These are phyloP conservation scores for Gambusia affinis DNA, from an alignment of 2,113 vertebrate genomes.

Conservation along the genomic window DNA sequence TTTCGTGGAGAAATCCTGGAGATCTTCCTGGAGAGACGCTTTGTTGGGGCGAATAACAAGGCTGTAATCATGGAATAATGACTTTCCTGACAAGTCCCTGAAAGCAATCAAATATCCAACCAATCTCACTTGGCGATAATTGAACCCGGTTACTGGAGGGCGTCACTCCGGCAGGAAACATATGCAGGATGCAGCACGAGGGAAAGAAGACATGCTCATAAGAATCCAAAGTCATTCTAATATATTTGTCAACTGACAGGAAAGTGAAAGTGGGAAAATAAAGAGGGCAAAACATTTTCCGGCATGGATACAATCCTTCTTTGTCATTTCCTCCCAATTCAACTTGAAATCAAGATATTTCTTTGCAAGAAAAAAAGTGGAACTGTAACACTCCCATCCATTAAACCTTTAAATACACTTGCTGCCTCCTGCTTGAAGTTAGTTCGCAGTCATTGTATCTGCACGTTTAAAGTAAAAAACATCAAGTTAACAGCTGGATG, in stretches of 20 bases:
- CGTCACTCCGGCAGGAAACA: constrained; percentile 1
- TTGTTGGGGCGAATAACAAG: constrained; percentile 46
- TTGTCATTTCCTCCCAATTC: not conserved
- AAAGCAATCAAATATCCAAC: constrained; percentile 63
- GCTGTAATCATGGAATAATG: constrained; percentile 61
- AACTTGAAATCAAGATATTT: constrained; percentile 1
- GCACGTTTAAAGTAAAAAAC: constrained; percentile 40
- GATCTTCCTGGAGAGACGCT: constrained; percentile 27
- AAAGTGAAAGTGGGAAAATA: not conserved
- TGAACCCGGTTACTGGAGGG: not conserved
- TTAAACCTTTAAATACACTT: constrained; percentile 62
- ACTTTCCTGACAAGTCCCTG: constrained; percentile 45
- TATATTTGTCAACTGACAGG: not conserved
- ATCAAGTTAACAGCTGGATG: constrained; percentile 16
- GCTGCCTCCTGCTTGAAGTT: constrained; percentile 18
- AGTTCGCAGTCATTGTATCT: constrained; percentile 20
- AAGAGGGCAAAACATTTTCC: not conserved
- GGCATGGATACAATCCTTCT: not conserved
- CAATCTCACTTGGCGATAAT: constrained; percentile 45
- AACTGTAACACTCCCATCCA: constrained; percentile 40
- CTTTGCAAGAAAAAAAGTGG: constrained; percentile 19
- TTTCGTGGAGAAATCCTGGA: constrained; percentile 29
- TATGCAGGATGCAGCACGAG: constrained; percentile 2
- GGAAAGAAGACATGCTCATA: not conserved
- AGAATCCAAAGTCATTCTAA: not conserved